These are phyloP conservation scores for Saccostrea glomerata DNA, from an alignment of 1,140 invertebrate species.

Conservation along the genomic window DNA sequence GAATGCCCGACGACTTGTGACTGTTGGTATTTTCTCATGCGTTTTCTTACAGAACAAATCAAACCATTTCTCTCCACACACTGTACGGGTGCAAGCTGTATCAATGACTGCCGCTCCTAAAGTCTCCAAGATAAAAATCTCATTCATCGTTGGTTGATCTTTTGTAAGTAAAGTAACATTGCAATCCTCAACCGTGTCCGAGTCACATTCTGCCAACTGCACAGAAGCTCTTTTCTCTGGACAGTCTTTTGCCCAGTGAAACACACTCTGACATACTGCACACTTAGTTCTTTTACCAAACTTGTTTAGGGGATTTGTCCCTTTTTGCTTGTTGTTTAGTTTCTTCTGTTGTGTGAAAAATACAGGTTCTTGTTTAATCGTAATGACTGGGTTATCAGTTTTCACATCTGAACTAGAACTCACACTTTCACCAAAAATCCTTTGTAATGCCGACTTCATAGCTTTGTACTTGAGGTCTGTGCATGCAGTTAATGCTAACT, in stretches of 20 bases:
- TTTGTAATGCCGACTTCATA: conserved; percentile 52
- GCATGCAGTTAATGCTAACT: conserved; percentile 53
- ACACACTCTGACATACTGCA: conserved; percentile 40
- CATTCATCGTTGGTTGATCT: background rate
- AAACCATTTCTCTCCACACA: conserved; percentile 52
- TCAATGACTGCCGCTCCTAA: conserved; percentile 51
- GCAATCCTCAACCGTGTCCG: conserved; percentile 39
- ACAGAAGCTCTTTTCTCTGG: conserved; percentile 35
- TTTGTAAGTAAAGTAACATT: conserved; percentile 53
- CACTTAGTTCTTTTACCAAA: conserved; percentile 46
- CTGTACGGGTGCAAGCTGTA: conserved; percentile 49
- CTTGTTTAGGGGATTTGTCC: conserved; percentile 51
- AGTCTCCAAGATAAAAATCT: conserved; percentile 54
- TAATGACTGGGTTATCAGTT: too few species aligned
- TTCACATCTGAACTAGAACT: too few species aligned
- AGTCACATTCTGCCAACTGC: background rate
- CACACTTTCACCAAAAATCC: conserved; percentile 44
- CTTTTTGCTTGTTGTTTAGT: background rate
- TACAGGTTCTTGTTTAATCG: conserved; percentile 32
- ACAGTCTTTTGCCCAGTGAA: conserved; percentile 49
- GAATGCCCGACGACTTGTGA: conserved; percentile 38
- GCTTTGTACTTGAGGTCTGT: conserved; percentile 41
- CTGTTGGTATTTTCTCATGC: background rate
- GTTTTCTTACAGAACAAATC: conserved; percentile 26
- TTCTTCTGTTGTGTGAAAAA: conserved; percentile 32